Evolutionary conservation across 2,113 vertebrate species (phyloP).

Genomic region (Engystomops pustulosus): DNA sequence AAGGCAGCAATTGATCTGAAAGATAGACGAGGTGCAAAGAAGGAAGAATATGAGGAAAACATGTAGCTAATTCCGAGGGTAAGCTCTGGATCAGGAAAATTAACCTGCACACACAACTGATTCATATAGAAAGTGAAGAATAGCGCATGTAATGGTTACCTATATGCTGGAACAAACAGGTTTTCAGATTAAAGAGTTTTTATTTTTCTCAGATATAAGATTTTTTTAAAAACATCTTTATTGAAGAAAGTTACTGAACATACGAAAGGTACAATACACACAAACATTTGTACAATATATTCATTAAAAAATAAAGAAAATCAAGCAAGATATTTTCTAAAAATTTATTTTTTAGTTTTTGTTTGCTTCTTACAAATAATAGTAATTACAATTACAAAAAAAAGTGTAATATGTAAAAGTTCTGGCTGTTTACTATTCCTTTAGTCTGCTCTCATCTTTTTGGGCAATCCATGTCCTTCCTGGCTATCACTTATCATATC

Average conservation of each 20-base stretch:
- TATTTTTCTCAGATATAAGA: neutral
- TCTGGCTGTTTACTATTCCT: too few species aligned
- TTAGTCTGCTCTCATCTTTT: too few species aligned
- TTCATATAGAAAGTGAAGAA: neutral
- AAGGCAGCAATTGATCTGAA: slow-evolving; percentile 57
- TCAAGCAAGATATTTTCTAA: too few species aligned
- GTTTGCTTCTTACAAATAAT: too few species aligned
- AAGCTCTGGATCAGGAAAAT: slow-evolving; percentile 35
- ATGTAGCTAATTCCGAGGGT: slow-evolving; percentile 46
- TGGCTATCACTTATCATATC: too few species aligned
- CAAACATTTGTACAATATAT: too few species aligned
- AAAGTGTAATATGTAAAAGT: too few species aligned
- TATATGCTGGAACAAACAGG: neutral
- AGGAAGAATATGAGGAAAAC: slow-evolving; percentile 39
- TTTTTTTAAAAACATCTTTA: neutral
- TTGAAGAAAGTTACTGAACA: neutral
- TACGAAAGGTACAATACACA: too few species aligned
- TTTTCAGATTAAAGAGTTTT: neutral
- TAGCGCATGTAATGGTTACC: neutral
- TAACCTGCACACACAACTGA: neutral
- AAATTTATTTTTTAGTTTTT: too few species aligned
- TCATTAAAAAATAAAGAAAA: too few species aligned
- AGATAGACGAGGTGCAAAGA: slow-evolving; percentile 34
- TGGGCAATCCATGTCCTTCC: too few species aligned
- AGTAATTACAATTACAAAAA: too few species aligned